phyloP scores from a whole-genome alignment of 2,113 vertebrate species.

The Puma concolor region DNA sequence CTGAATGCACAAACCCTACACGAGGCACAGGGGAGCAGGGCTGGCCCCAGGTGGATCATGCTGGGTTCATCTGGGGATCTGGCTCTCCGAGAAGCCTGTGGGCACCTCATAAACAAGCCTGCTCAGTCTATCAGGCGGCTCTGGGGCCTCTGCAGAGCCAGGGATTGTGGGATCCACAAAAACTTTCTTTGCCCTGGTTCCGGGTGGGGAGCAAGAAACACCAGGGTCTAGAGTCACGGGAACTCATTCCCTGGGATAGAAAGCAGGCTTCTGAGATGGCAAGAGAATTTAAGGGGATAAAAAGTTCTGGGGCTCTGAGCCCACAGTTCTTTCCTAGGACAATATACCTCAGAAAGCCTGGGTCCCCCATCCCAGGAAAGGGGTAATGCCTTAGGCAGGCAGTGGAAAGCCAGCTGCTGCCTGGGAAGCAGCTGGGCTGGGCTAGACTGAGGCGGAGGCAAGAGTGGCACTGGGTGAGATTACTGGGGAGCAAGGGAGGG shows the following conservation, averaged over 20 bases:
- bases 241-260: rapidly evolving
- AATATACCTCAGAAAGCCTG: background rate
- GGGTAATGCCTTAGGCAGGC: background rate
- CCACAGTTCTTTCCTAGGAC: background rate
- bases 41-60: background rate
- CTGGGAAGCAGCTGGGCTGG: background rate
- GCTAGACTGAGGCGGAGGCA: background rate
- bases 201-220: background rate
- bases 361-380: background rate
- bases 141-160: background rate
- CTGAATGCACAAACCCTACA: background rate
- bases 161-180: background rate
- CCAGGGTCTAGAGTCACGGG: background rate
- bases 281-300: background rate
- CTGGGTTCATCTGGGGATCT: background rate
- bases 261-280: background rate
- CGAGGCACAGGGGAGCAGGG: background rate
- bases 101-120: background rate
- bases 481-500: rapidly evolving
- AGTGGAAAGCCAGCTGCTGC: background rate
- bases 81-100: background rate
- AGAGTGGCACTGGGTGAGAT: too few species aligned
- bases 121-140: background rate
- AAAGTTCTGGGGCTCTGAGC: background rate
- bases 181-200: background rate